Evolutionary conservation across 2,113 vertebrate genomes (phyloP).

Genomic region (Hoplias malabaricus): DNA sequence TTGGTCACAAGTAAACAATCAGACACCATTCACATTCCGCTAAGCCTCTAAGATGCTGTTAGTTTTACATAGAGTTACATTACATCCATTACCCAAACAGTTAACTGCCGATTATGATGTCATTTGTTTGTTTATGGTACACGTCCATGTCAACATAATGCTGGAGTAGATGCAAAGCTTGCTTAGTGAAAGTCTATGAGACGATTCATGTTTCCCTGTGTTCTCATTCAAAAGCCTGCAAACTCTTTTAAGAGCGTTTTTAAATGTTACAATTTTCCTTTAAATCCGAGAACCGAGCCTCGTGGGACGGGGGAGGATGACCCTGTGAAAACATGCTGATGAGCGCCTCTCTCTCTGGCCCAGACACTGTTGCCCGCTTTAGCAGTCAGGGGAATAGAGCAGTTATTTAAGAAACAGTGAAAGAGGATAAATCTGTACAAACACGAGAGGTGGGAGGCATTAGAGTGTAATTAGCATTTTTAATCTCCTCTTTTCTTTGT

Average conservation of each 20-base stretch:
- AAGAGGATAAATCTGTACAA: slow-evolving; percentile 54
- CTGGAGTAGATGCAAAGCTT: no score
- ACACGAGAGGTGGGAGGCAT: slow-evolving; percentile 40
- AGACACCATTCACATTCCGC: no score
- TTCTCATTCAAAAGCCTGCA: neutral
- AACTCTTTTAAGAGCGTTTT: neutral
- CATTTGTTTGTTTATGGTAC: no score
- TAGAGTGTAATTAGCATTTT: slow-evolving; percentile 37
- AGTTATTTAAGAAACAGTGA: slow-evolving; percentile 42
- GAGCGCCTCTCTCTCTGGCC: slow-evolving; percentile 30
- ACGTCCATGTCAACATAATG: no score
- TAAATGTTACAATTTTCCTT: slow-evolving; percentile 31
- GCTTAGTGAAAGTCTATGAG: no score
- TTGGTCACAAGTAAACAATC: no score
- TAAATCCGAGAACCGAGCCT: slow-evolving; percentile 58
- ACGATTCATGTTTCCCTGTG: no score
- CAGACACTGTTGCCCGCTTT: slow-evolving; percentile 29
- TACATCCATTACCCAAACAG: no score
- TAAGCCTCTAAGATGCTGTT: no score
- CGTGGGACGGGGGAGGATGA: slow-evolving; percentile 63
- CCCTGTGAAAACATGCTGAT: slow-evolving; percentile 49
- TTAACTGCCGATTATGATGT: no score
- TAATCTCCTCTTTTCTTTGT: slow-evolving; percentile 43
- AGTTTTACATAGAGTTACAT: no score
- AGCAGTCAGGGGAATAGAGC: slow-evolving; percentile 33